Evolutionary conservation across 2,113 vertebrate genomes (phyloP).

Genomic region (Mellivora capensis): DNA sequence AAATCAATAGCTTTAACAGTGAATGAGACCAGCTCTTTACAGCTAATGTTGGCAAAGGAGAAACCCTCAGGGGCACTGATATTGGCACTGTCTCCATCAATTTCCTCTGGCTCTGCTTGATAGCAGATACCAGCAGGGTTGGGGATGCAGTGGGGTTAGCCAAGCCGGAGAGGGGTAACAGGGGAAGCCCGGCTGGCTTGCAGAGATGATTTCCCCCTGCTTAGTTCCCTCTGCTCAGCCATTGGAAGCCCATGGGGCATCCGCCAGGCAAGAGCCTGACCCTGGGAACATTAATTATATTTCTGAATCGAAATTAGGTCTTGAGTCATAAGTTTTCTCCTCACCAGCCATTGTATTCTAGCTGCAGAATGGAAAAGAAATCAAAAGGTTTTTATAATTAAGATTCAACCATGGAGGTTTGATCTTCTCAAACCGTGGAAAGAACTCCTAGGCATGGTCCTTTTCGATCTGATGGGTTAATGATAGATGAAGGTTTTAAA

Average conservation of each 20-base stretch:
- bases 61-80: constrained; percentile 13
- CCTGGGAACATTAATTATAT: constrained; percentile 62
- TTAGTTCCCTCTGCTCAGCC: not conserved
- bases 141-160: not conserved
- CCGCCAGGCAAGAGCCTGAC: constrained; percentile 52
- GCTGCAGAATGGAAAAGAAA: not conserved
- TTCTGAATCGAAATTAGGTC: constrained; percentile 62
- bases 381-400: constrained; percentile 37
- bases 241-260: constrained; percentile 22
- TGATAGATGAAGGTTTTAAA: not conserved
- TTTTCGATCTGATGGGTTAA: not conserved
- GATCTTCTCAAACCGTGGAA: not conserved
- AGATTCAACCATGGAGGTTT: not conserved
- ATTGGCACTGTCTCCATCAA: constrained; percentile 58
- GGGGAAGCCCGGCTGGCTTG: constrained; percentile 50
- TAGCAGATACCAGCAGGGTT: constrained; percentile 53
- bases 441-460: not conserved
- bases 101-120: constrained; percentile 67
- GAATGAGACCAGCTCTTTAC: constrained; percentile 41
- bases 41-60: constrained; percentile 48
- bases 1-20: constrained; percentile 55
- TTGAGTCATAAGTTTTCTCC: constrained; percentile 22
- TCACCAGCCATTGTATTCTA: constrained; percentile 27
- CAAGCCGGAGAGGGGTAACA: not conserved
- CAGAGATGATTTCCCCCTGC: constrained; percentile 13